Conservation (phyloP, 1,140 invertebrate species). For the Acyrthosiphon pisum region DNA sequence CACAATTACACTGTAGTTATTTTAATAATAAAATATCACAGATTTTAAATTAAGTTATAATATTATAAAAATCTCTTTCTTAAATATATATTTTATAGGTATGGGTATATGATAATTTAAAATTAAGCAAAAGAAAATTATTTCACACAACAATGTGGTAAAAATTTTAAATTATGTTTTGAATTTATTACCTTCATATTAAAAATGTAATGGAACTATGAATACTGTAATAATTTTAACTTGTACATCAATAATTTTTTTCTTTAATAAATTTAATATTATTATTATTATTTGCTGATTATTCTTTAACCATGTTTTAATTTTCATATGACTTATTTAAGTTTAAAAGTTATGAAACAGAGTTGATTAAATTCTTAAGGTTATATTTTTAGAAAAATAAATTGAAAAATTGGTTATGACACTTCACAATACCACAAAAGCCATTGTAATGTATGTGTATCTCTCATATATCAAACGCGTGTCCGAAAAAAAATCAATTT, state of each 20-base stretch:
- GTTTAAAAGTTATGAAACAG: neutral
- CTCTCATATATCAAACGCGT: constrained; percentile 25
- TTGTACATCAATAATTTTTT: no score
- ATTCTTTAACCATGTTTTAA: no score
- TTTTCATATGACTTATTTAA: neutral
- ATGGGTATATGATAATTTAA: neutral
- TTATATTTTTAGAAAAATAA: neutral
- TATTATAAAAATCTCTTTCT: neutral
- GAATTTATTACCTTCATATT: neutral
- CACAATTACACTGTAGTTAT: neutral
- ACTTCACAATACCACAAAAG: neutral
- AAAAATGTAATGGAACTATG: no score
- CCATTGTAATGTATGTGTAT: constrained; percentile 12
- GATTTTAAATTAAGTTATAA: neutral
- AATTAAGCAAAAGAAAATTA: neutral
- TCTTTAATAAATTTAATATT: neutral
- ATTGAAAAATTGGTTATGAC: neutral
- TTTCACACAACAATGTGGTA: neutral
- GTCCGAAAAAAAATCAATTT: constrained; percentile 20
- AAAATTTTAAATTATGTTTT: neutral
- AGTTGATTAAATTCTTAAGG: neutral
- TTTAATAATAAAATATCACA: neutral
- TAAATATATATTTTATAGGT: neutral
- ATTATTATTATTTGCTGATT: neutral
- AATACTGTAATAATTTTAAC: no score